These are phyloP conservation scores for Trimorus sp. DNA, from an alignment of 2,888 invertebrate genomes.

Conservation along the genomic window DNA sequence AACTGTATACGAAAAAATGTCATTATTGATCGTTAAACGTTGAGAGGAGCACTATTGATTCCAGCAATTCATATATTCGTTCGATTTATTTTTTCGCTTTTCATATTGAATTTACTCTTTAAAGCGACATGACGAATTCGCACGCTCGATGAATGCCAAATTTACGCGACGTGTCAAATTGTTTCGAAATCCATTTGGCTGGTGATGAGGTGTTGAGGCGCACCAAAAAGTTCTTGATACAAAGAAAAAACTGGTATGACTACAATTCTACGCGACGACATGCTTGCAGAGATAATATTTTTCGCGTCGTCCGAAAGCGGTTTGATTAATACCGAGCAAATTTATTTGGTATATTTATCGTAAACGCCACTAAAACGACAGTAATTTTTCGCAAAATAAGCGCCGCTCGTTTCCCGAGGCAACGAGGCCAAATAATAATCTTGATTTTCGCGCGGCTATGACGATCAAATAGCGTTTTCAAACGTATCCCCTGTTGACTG, in stretches of 20 bases:
- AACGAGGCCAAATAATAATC: slow-evolving; percentile 34
- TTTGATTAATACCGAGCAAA: too few species aligned
- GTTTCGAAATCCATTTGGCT: too few species aligned
- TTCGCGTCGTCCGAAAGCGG: too few species aligned
- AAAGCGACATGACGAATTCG: slow-evolving; percentile 27
- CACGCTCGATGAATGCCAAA: slow-evolving; percentile 22
- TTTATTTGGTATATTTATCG: too few species aligned
- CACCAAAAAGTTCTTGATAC: too few species aligned
- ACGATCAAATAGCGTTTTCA: slow-evolving; percentile 27
- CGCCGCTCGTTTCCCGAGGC: background rate
- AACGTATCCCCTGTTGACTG: slow-evolving; percentile 37
- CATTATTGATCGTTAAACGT: slow-evolving; percentile 40
- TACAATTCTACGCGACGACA: too few species aligned
- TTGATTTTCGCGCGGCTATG: slow-evolving; percentile 32
- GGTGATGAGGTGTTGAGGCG: too few species aligned
- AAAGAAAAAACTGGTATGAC: too few species aligned
- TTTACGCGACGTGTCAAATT: slow-evolving; percentile 10
- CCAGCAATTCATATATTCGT: slow-evolving; percentile 39
- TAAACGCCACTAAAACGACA: background rate
- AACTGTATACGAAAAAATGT: slow-evolving; percentile 29
- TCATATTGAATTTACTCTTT: slow-evolving; percentile 46
- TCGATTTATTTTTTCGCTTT: slow-evolving; percentile 39
- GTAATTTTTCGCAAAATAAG: background rate
- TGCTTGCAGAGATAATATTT: too few species aligned
- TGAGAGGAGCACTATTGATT: slow-evolving; percentile 40